Percentiles rank a stretch among this genome's conserved stretches.
These are phyloP conservation scores for Drosophila nr. perissopoda DNA, from an alignment of 2,888 invertebrate species.

Conservation along the genomic window DNA sequence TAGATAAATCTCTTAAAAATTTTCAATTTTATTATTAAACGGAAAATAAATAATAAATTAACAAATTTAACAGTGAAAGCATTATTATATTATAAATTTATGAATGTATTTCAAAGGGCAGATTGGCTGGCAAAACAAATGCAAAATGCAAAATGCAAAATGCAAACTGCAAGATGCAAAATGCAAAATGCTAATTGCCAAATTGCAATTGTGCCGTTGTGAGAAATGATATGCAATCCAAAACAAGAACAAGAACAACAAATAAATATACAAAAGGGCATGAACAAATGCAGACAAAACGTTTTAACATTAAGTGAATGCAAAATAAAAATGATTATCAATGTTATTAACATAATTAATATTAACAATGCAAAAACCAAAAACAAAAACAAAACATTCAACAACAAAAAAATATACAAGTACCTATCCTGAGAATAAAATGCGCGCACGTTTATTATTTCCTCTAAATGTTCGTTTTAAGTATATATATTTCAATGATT, in stretches of 20 bases:
- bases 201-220: constrained; percentile 54
- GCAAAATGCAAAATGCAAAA: constrained; percentile 10
- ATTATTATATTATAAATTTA: constrained; percentile 73
- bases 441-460: constrained; percentile 82
- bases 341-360: constrained; percentile 84
- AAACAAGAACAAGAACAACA: constrained; percentile 59
- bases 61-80: constrained; percentile 75
- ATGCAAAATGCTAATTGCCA: constrained; percentile 41
- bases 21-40: constrained; percentile 82
- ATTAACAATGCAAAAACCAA: constrained; percentile 75
- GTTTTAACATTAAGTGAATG: constrained; percentile 77
- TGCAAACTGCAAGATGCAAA: constrained; percentile 25
- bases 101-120: constrained; percentile 65
- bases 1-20: constrained; percentile 82
- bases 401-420: constrained; percentile 80
- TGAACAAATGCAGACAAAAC: constrained; percentile 61
- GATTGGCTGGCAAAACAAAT: constrained; percentile 54
- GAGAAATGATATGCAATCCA: constrained; percentile 70
- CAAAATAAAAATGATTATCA: constrained; percentile 79
- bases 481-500: constrained; percentile 10
- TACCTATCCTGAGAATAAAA: constrained; percentile 84
- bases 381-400: constrained; percentile 58
- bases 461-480: constrained; percentile 76
- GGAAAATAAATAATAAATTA: constrained; percentile 68
- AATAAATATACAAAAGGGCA: constrained; percentile 70